These are phyloP conservation scores for Denticeps clupeoides DNA, from an alignment of 2,797 vertebrate species.

Conservation along the genomic window DNA sequence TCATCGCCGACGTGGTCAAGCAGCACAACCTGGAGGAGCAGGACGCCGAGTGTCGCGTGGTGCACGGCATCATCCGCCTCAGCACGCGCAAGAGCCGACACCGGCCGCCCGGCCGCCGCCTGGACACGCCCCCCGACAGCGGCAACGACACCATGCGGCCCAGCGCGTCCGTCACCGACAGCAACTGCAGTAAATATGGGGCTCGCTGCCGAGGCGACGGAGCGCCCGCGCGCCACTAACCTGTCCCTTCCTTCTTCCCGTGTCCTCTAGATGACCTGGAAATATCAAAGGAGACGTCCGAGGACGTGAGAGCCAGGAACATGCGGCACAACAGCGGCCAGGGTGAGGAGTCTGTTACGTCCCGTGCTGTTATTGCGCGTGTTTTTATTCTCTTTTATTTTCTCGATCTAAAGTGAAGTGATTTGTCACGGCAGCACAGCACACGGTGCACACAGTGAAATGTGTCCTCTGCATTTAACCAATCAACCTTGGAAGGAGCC, in stretches of 20 bases:
- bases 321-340: conserved; percentile 68
- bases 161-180: conserved; percentile 54
- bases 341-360: conserved; percentile 47
- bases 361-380: not conserved
- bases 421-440: no score
- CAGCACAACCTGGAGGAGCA: conserved; percentile 88
- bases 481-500: no score
- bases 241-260: conserved; percentile 19
- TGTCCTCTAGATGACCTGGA: conserved; percentile 78
- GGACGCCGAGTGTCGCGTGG: conserved; percentile 84
- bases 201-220: not conserved
- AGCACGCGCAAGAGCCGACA: conserved; percentile 78
- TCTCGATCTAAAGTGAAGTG: no score
- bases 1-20: conserved; percentile 87
- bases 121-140: conserved; percentile 68
- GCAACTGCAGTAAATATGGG: conserved; percentile 71
- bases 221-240: not conserved
- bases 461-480: no score
- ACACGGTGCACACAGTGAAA: no score
- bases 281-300: conserved; percentile 79
- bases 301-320: conserved; percentile 78
- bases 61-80: conserved; percentile 89
- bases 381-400: not conserved
- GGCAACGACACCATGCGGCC: conserved; percentile 85
- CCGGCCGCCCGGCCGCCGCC: conserved; percentile 22